Conservation (phyloP, 2,888 invertebrate species). For the Macrosoma leucophasiata region DNA sequence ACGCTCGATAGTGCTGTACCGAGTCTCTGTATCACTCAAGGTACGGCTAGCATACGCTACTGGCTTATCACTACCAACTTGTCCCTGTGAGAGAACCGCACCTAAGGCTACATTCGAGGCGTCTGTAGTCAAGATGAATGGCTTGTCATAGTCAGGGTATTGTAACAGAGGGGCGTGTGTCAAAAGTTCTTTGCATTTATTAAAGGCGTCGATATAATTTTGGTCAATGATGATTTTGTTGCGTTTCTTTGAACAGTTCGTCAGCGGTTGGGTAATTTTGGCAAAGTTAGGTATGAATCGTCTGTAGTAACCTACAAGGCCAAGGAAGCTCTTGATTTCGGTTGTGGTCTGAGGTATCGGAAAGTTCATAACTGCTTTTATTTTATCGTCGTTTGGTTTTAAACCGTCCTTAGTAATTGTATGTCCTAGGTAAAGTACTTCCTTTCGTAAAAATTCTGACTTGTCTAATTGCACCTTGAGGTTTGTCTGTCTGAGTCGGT, state of each 20-base stretch:
- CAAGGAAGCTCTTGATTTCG: constrained; percentile 36
- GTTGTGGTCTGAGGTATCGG: constrained; percentile 27
- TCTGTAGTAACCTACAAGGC: constrained; percentile 40
- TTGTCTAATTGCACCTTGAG: constrained; percentile 27
- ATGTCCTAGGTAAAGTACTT: constrained; percentile 25
- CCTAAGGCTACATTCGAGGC: constrained; percentile 30
- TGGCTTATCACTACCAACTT: constrained; percentile 28
- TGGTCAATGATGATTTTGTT: constrained; percentile 8
- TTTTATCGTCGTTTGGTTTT: constrained; percentile 25
- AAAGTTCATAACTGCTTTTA: constrained; percentile 25
- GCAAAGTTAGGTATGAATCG: constrained; percentile 24
- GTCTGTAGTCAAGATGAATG: constrained; percentile 33
- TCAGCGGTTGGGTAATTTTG: constrained; percentile 30
- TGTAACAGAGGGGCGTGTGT: too few species aligned
- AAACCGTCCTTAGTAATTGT: constrained; percentile 18
- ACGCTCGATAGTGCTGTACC: constrained; percentile 13
- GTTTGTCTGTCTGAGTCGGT: constrained; percentile 21
- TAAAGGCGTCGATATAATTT: constrained; percentile 20
- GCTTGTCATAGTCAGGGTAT: too few species aligned
- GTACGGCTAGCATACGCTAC: constrained; percentile 18
- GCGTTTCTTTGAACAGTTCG: constrained; percentile 24
- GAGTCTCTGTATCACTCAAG: constrained; percentile 5
- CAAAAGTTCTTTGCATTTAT: constrained; percentile 21
- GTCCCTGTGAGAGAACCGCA: constrained; percentile 30
- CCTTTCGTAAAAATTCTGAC: constrained; percentile 24